These are phyloP conservation scores for Pitangus sulphuratus DNA, from an alignment of 2,797 vertebrate genomes.

Conservation along the genomic window DNA sequence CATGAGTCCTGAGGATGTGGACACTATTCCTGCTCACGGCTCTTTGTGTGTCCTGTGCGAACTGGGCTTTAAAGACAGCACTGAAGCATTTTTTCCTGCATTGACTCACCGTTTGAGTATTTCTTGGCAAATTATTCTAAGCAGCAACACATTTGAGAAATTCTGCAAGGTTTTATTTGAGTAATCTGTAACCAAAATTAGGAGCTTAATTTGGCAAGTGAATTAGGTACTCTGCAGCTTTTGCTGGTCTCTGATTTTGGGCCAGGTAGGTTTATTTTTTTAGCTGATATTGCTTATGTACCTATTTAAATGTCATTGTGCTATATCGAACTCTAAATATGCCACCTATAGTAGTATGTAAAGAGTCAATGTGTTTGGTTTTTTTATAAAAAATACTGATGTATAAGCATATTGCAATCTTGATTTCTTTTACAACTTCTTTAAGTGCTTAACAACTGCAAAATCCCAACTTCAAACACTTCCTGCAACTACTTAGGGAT, in stretches of 20 bases:
- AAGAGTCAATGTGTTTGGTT: neutral
- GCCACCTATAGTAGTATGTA: neutral
- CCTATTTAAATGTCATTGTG: neutral
- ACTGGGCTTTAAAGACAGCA: neutral
- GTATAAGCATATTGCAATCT: conserved; percentile 4
- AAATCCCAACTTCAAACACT: conserved; percentile 34
- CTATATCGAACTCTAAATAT: neutral
- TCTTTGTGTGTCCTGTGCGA: neutral
- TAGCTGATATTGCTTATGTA: neutral
- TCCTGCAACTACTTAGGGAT: conserved; percentile 61
- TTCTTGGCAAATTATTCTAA: neutral
- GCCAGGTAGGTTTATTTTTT: neutral
- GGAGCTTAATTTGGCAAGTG: neutral
- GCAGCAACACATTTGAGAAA: neutral
- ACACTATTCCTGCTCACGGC: neutral
- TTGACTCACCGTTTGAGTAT: neutral
- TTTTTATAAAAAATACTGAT: neutral
- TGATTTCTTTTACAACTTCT: conserved; percentile 44
- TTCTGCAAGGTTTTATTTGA: neutral
- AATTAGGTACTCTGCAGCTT: neutral
- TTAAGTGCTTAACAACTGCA: conserved; percentile 38
- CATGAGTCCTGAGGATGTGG: neutral
- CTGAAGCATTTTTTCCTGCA: neutral
- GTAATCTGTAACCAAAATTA: neutral
- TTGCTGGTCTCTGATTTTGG: neutral